Percentiles rank a stretch among this genome's conserved stretches.
Evolutionary conservation across 2,888 invertebrate genomes (phyloP).

Genomic region (Ormyrus rosae): DNA sequence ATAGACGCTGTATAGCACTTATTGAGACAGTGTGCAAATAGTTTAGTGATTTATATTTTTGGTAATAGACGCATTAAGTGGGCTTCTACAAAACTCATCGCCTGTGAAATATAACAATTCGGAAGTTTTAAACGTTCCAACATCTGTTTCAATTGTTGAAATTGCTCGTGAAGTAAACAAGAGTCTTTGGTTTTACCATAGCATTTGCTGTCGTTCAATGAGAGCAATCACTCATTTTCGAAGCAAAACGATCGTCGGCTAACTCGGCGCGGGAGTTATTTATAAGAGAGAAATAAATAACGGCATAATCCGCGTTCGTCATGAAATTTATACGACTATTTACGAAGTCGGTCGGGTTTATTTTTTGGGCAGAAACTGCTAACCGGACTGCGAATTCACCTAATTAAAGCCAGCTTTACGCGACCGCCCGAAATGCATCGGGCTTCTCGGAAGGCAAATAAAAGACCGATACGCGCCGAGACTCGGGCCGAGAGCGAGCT

Average conservation of each 20-base stretch:
- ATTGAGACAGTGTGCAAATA: not conserved
- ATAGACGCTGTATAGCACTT: not conserved
- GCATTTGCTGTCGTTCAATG: too few species aligned
- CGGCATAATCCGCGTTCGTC: not conserved
- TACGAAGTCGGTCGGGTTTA: conserved; percentile 5
- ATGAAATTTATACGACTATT: conserved; percentile 19
- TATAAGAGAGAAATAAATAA: conserved; percentile 20
- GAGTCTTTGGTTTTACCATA: too few species aligned
- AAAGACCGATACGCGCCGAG: conserved; percentile 25
- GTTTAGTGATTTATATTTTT: not conserved
- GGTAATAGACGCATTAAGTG: not conserved
- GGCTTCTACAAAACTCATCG: too few species aligned
- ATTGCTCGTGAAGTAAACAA: too few species aligned
- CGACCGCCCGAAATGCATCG: conserved; percentile 23
- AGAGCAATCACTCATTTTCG: too few species aligned
- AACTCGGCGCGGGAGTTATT: not conserved
- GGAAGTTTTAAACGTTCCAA: too few species aligned
- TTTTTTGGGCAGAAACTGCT: conserved; percentile 7
- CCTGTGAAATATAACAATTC: too few species aligned
- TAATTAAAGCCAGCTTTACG: conserved; percentile 42
- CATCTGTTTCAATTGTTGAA: too few species aligned
- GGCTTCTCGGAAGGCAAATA: conserved; percentile 34
- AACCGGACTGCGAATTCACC: conserved; percentile 30
- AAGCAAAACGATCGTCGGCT: too few species aligned
- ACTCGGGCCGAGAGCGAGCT: not conserved